phyloP scores from a whole-genome alignment of 2,797 vertebrate species.

The Oreochromis grahami region DNA sequence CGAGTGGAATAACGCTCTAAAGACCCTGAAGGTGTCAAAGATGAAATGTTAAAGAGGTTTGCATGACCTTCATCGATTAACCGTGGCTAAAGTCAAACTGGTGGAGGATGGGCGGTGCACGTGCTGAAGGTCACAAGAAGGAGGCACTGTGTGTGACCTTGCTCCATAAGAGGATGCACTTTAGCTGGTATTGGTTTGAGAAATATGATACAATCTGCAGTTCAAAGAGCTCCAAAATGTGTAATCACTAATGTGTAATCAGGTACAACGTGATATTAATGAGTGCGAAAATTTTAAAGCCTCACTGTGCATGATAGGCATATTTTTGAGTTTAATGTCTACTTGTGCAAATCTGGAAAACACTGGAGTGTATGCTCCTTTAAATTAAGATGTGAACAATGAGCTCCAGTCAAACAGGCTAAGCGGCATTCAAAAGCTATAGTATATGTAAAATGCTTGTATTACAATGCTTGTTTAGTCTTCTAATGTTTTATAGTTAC shows the following conservation, averaged over 20 bases:
- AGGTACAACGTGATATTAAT: background rate
- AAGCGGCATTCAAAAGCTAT: background rate
- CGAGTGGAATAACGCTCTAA: background rate
- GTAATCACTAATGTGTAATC: background rate
- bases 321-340: background rate
- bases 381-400: background rate
- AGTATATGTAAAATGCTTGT: background rate
- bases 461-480: background rate
- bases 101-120: background rate
- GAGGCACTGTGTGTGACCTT: too few species aligned
- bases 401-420: background rate
- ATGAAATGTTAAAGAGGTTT: slow-evolving; percentile 20
- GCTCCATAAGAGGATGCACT: background rate
- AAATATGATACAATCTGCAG: background rate
- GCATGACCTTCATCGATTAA: background rate
- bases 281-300: background rate
- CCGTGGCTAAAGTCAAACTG: background rate
- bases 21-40: background rate
- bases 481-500: background rate
- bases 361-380: background rate
- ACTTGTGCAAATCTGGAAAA: background rate
- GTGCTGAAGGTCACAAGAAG: background rate
- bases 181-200: background rate
- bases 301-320: background rate
- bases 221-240: background rate